Base-by-base conservation (phyloP, 2,113 vertebrate genomes). In the Perccottus glenii region DNA sequence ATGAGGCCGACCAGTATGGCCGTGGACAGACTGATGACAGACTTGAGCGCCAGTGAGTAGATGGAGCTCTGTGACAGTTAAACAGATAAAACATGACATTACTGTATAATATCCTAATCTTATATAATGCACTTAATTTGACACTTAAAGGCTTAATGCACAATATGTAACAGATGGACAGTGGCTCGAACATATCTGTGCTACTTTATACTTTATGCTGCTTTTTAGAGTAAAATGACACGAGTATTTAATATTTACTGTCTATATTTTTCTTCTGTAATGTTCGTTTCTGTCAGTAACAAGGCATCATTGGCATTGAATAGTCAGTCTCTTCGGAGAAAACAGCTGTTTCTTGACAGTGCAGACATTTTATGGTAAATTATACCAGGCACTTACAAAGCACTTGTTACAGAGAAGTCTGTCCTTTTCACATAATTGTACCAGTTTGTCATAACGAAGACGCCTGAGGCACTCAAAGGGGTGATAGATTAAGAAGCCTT, bases 21-120 rank as follows among this genome's bases (percentile, higher is more conserved):
- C 0, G 96, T 98, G 27, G 97, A 97, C 36, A 97, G 89, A 81
- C 95, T 98, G 94, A 99, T 98, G 91, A 99, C 87, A 84, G 95
- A 96, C 93, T 98, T 98, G 85, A 98, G 91, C 32, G 94, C 88
- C 40, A 98, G 94, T 1, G 97, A 99, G 72, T 94, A 96, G 46
- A 95, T 87, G 1, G 96, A 98, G 80, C 93, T 96, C 96, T 98
- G 88, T 11, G 67, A 76, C n/a, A 19, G 4, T 75, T 15, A 69
- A 36, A 67, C 32, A 81, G 19, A 53, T 16, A 74, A 9, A 72
- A 33, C 15, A 58, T 43, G 9, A 73, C 63, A 64, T 77, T 47
- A 51, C 19, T 38, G 50, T 75, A 75, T 45, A 7, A 75, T 42
- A 78, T 57, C 51, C 6, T 60, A 40, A 40, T 36, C 67, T 63